phyloP scores from a whole-genome alignment of 1,140 invertebrate species.

The Pinna nobilis region DNA sequence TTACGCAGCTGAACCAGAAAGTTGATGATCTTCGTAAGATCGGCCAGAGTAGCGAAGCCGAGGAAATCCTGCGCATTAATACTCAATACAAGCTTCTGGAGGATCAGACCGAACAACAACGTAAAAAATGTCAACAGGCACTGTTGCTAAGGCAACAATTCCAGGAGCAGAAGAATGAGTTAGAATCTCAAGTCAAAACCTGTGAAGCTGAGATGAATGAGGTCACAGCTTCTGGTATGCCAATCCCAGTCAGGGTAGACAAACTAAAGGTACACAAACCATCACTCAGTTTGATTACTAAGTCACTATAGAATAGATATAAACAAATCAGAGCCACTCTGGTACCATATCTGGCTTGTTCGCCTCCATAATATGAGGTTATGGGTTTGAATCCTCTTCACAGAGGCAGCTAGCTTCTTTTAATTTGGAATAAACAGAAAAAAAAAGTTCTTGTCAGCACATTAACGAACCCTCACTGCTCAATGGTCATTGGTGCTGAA shows the following conservation, averaged over 20 bases:
- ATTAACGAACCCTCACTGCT: too few species aligned
- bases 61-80: constrained; percentile 81
- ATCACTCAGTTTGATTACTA: too few species aligned
- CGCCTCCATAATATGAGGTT: too few species aligned
- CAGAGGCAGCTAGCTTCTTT: too few species aligned
- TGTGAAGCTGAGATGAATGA: constrained; percentile 90
- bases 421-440: too few species aligned
- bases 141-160: constrained; percentile 90
- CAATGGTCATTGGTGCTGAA: too few species aligned
- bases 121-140: constrained; percentile 79
- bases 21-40: constrained; percentile 52
- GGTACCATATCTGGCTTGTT: too few species aligned
- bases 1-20: constrained; percentile 56
- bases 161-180: constrained; percentile 88
- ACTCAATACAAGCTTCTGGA: constrained; percentile 87
- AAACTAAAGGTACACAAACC: constrained; percentile 82
- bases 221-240: constrained; percentile 86
- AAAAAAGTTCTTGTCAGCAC: too few species aligned
- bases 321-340: too few species aligned
- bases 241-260: constrained; percentile 90
- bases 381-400: too few species aligned
- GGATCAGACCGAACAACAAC: constrained; percentile 75
- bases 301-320: too few species aligned
- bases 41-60: constrained; percentile 66
- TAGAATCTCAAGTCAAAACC: constrained; percentile 89